phyloP scores from a whole-genome alignment of 1,140 invertebrate genomes.

The Physella acuta region DNA sequence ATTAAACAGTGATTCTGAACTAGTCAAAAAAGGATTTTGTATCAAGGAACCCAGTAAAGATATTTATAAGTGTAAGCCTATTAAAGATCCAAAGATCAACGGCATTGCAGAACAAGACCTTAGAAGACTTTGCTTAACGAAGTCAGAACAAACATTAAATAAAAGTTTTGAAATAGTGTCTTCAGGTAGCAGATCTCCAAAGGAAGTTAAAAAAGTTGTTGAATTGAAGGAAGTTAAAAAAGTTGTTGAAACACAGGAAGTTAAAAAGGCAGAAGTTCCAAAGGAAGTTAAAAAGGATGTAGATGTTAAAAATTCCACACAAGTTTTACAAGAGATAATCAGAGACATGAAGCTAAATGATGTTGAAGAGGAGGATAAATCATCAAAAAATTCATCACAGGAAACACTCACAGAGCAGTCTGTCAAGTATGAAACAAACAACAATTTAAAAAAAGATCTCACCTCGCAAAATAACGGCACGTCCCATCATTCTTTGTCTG shows the following conservation, averaged over 20 bases:
- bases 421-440: neutral
- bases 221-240: neutral
- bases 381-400: neutral
- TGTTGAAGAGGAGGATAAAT: neutral
- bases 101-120: neutral
- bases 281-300: too few relatives aligned
- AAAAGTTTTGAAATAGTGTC: neutral
- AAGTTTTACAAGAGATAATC: too few relatives aligned
- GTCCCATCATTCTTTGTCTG: neutral
- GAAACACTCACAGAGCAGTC: conserved; percentile 12
- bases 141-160: conserved; percentile 5
- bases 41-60: conserved; percentile 2
- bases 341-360: too few relatives aligned
- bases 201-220: too few relatives aligned
- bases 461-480: neutral
- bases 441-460: neutral
- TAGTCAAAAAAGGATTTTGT: conserved; percentile 25
- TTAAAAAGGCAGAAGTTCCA: neutral
- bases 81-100: neutral
- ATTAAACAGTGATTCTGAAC: conserved; percentile 24
- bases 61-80: neutral
- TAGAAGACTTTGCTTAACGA: neutral
- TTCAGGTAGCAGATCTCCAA: neutral
- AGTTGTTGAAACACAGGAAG: neutral
- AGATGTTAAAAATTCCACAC: too few relatives aligned